phyloP scores from a whole-genome alignment of 1,140 invertebrate species.

The Aphaenogaster ashmeadi region DNA sequence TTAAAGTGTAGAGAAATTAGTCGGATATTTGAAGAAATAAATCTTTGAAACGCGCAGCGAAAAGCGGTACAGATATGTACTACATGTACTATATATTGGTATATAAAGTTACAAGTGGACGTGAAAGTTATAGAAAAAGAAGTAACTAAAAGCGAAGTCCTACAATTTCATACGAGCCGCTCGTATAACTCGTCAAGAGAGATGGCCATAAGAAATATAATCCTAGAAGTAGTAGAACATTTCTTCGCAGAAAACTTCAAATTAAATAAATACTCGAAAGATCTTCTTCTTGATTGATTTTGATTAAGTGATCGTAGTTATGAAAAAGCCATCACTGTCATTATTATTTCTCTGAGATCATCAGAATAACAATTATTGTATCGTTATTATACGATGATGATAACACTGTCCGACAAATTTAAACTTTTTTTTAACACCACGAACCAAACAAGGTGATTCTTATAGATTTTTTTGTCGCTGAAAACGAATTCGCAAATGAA shows the following conservation, averaged over 20 bases:
- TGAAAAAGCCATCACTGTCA: background rate
- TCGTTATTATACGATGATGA: background rate
- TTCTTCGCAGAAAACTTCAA: background rate
- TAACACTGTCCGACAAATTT: background rate
- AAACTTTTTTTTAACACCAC: too few species aligned
- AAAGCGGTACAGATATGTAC: background rate
- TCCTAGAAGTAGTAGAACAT: background rate
- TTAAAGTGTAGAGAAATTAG: background rate
- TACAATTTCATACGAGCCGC: conserved; percentile 13
- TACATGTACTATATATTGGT: background rate
- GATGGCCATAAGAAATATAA: conserved; percentile 18
- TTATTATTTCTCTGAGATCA: background rate
- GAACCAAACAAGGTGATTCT: too few species aligned
- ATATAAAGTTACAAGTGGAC: conserved; percentile 25
- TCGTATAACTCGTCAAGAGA: conserved; percentile 18
- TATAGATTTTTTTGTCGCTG: too few species aligned
- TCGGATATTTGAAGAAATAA: background rate
- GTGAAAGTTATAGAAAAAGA: conserved; percentile 20
- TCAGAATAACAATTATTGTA: background rate
- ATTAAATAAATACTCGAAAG: conserved; percentile 6
- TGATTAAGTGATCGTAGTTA: background rate
- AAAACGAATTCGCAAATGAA: too few species aligned
- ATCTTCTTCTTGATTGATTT: conserved; percentile 17
- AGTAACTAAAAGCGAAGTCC: conserved; percentile 13
- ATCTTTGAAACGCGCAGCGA: background rate